Conservation (phyloP, 2,888 invertebrate species). For the Apoderus coryli region DNA sequence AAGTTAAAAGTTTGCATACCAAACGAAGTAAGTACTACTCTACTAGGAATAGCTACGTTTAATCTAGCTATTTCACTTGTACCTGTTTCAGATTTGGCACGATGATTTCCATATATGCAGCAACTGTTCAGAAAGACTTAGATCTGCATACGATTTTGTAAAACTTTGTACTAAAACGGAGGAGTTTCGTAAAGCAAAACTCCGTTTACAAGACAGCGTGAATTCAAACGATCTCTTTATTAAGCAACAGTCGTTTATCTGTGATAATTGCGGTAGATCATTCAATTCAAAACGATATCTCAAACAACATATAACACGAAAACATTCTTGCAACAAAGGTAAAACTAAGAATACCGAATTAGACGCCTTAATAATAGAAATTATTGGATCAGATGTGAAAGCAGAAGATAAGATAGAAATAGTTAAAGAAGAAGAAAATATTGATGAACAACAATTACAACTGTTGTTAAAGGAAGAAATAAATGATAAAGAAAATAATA, state of each 20-base stretch:
- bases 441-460: background rate
- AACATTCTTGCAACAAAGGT: slow-evolving; percentile 14
- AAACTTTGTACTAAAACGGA: slow-evolving; percentile 18
- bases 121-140: slow-evolving; percentile 16
- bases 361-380: background rate
- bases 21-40: slow-evolving; percentile 14
- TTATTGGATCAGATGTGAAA: slow-evolving; percentile 2
- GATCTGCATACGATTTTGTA: slow-evolving; percentile 17
- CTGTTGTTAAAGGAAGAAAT: no score
- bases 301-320: slow-evolving; percentile 18
- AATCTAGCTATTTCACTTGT: slow-evolving; percentile 1
- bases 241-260: slow-evolving; percentile 13
- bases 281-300: slow-evolving; percentile 20
- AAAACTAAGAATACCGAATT: background rate
- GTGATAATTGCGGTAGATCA: slow-evolving; percentile 19
- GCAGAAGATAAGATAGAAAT: slow-evolving; percentile 7
- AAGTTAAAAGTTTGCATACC: slow-evolving; percentile 18
- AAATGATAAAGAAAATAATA: slow-evolving; percentile 1
- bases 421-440: slow-evolving; percentile 5
- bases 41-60: no score
- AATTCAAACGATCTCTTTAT: slow-evolving; percentile 4
- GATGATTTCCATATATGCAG: slow-evolving; percentile 17
- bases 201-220: background rate
- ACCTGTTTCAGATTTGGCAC: slow-evolving; percentile 18
- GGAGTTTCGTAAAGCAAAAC: slow-evolving; percentile 15